Evolutionary conservation across 2,888 invertebrate genomes (phyloP), one percentile per base, ranked within the genome.

Genomic region (Lingula anatina): DNA sequence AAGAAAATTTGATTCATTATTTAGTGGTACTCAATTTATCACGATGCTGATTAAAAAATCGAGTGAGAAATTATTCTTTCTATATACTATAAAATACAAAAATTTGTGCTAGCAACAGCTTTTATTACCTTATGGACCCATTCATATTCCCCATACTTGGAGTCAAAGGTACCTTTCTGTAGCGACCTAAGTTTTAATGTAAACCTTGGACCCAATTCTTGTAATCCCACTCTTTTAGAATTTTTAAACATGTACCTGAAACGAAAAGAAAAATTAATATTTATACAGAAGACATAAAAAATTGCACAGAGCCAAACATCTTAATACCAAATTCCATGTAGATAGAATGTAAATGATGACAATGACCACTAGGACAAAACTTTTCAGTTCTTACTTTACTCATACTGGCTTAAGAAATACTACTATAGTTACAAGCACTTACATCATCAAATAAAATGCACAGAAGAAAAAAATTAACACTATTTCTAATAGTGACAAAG

Each of bases 91-190:
- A 27, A 21, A 36, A 12, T 2, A 9, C 7, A 38, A 48, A 41
- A 26, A 15, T 42, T n/a, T n/a, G 9, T 5, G 12, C 7, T 18
- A 39, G 15, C 12, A 5, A 37, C 5, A 36, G 5, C n/a, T 38
- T 44, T 7, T 40, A 40, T 46, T 51, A 70, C 75, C 76, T 82
- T 82, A 40, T 80, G 75, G 59, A 93, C 87, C 95, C 96, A 99
- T 75, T 95, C 90, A 75, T 89, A 99, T 76, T 99, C 93, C 0
- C 97, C 99, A 65, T 85, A 88, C 79, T 95, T 94, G 44, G 93
- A 90, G 78, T 97, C 94, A 78, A 99, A 99, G 0, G 93, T 92
- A 44, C 99, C 99, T 73, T 92, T 90, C 75, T 99, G 99, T 40
- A 99, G 79, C 0, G 93, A 95, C 54, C 89, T 83, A 55, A 99